Evolutionary conservation across 2,113 vertebrate species (phyloP).

Genomic region (Otolemur garnettii): DNA sequence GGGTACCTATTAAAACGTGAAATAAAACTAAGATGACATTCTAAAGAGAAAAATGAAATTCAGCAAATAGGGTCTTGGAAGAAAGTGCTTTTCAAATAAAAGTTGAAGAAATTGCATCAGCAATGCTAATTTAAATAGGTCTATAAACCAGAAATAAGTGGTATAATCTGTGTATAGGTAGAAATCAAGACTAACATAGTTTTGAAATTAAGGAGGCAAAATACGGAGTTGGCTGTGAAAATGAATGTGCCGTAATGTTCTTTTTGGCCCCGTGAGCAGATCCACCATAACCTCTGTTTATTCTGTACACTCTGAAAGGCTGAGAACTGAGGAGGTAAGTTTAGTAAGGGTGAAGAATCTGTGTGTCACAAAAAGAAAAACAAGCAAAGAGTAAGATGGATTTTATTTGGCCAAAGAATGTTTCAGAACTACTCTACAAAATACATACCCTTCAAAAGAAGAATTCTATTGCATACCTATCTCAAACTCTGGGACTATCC

Average conservation of each 20-base stretch:
- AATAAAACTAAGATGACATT: neutral
- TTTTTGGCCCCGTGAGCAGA: conserved; percentile 19
- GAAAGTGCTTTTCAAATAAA: conserved; percentile 42
- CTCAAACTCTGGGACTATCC: neutral
- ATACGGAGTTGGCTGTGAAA: neutral
- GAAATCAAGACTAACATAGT: neutral
- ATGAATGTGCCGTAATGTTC: neutral
- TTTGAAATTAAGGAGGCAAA: conserved; percentile 31
- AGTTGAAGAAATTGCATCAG: neutral
- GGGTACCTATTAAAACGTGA: neutral
- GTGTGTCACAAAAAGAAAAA: neutral
- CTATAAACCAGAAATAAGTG: conserved; percentile 41
- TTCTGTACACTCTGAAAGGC: neutral
- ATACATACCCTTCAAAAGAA: neutral
- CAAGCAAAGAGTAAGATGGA: neutral
- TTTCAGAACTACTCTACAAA: conserved; percentile 36
- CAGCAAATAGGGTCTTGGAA: neutral
- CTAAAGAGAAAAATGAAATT: conserved; percentile 1
- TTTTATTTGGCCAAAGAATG: neutral
- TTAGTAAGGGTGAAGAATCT: conserved; percentile 24
- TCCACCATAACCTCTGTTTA: neutral
- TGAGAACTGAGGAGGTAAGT: neutral
- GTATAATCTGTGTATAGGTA: neutral
- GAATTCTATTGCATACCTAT: neutral
- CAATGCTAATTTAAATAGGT: neutral